Conservation (phyloP, 2,113 vertebrate species). For the Albula glossodonta region DNA sequence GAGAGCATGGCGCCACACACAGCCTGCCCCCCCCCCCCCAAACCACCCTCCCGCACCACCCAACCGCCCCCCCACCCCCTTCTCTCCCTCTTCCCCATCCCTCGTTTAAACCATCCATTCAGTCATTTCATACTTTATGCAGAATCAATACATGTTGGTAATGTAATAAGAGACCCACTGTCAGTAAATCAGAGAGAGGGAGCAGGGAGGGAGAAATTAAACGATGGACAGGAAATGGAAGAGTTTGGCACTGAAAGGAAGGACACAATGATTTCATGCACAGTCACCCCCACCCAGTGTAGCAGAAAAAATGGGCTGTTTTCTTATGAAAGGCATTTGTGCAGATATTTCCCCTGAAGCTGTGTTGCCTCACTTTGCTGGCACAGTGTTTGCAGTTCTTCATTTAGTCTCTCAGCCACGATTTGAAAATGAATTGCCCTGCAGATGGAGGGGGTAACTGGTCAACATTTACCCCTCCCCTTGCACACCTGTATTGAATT, state of each 20-base stretch:
- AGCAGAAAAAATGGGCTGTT: neutral
- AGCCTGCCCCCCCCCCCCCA: slow-evolving; percentile 4
- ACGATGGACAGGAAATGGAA: neutral
- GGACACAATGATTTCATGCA: neutral
- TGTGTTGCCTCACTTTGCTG: neutral
- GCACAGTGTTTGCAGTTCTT: neutral
- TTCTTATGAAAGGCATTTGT: neutral
- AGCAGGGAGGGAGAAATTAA: neutral
- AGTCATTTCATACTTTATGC: slow-evolving; percentile 32
- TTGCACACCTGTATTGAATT: slow-evolving; percentile 47
- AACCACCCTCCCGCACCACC: no score
- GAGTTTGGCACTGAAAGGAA: neutral
- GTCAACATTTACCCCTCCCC: slow-evolving; percentile 35
- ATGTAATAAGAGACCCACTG: slow-evolving; percentile 33
- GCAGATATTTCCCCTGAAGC: slow-evolving; percentile 8
- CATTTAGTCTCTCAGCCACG: slow-evolving; percentile 21
- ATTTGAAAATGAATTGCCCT: slow-evolving; percentile 26
- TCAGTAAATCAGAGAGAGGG: slow-evolving; percentile 22
- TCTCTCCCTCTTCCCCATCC: neutral
- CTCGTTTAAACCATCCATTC: slow-evolving; percentile 12
- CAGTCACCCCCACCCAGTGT: no score
- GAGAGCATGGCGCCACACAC: slow-evolving; percentile 42
- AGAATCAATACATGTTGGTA: slow-evolving; percentile 31
- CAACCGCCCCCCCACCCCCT: neutral
- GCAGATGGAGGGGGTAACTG: neutral